phyloP scores from a whole-genome alignment of 2,888 invertebrate genomes.

The Platycheirus albimanus region DNA sequence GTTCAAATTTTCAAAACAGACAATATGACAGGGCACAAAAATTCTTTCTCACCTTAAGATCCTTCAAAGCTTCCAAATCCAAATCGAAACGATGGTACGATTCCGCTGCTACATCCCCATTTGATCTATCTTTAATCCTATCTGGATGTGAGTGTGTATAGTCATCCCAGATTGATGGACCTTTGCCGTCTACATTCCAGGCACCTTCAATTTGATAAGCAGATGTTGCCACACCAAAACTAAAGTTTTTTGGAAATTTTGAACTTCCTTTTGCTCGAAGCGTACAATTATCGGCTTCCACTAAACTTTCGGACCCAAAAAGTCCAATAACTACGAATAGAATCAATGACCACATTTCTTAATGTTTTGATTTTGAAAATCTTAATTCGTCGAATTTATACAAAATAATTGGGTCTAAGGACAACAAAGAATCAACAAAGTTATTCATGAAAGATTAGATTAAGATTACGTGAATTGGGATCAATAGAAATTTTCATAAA shows the following conservation, averaged over 20 bases:
- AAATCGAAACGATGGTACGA: slow-evolving; percentile 85
- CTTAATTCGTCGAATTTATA: background rate
- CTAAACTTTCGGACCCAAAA: background rate
- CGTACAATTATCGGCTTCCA: slow-evolving; percentile 1
- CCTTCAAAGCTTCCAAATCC: slow-evolving; percentile 84
- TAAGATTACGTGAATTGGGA: background rate
- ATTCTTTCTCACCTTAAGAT: slow-evolving; percentile 84
- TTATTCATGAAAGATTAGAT: too few relatives aligned
- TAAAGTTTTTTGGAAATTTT: slow-evolving; percentile 76
- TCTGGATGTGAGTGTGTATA: slow-evolving; percentile 78
- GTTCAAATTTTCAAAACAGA: too few relatives aligned
- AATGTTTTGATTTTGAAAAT: background rate
- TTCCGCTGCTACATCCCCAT: slow-evolving; percentile 85
- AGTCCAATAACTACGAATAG: background rate
- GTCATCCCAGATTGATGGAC: slow-evolving; percentile 79
- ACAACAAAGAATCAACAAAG: background rate
- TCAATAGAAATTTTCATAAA: background rate
- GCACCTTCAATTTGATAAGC: slow-evolving; percentile 78
- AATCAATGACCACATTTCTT: slow-evolving; percentile 13
- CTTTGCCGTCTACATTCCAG: slow-evolving; percentile 82
- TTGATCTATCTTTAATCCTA: slow-evolving; percentile 82
- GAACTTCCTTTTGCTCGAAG: slow-evolving; percentile 50
- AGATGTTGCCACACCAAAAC: slow-evolving; percentile 77
- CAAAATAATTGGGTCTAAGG: background rate
- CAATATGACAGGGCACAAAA: too few relatives aligned